phyloP scores from a whole-genome alignment of 2,113 vertebrate genomes.

The Tragelaphus buxtoni region DNA sequence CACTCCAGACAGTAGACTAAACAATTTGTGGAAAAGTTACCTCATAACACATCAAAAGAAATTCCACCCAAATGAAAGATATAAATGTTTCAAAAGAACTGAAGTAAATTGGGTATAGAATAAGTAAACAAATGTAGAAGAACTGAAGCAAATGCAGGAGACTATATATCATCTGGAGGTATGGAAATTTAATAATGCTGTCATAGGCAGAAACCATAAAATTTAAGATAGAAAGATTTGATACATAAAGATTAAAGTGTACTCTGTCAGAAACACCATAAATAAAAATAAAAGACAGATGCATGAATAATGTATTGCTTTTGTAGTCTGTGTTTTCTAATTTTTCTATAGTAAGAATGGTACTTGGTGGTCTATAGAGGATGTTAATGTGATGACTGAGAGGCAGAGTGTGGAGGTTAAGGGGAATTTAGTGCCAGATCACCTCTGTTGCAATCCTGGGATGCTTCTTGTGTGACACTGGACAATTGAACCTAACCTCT shows the following conservation, averaged over 20 bases:
- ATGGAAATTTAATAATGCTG: background rate
- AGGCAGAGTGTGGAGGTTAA: background rate
- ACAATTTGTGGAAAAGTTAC: background rate
- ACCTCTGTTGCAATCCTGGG: background rate
- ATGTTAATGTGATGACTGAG: background rate
- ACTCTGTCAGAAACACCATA: background rate
- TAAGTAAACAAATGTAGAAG: background rate
- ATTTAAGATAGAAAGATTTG: background rate
- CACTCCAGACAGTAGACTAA: background rate
- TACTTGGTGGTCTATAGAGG: background rate
- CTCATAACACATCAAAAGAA: background rate
- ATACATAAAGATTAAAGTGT: background rate
- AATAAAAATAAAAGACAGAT: slow-evolving; percentile 2
- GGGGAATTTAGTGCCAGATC: background rate
- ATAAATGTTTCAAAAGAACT: background rate
- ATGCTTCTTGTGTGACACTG: background rate
- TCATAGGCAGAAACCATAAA: background rate
- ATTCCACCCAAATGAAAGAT: background rate
- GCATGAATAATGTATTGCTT: background rate
- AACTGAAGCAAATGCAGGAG: background rate
- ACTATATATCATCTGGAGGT: background rate
- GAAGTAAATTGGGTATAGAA: background rate
- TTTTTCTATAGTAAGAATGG: background rate
- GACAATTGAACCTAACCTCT: background rate
- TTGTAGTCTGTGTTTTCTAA: background rate